Evolutionary conservation across 2,888 invertebrate species (phyloP), one percentile per base, ranked within the genome.

Genomic region (Oxystoma pomonae): DNA sequence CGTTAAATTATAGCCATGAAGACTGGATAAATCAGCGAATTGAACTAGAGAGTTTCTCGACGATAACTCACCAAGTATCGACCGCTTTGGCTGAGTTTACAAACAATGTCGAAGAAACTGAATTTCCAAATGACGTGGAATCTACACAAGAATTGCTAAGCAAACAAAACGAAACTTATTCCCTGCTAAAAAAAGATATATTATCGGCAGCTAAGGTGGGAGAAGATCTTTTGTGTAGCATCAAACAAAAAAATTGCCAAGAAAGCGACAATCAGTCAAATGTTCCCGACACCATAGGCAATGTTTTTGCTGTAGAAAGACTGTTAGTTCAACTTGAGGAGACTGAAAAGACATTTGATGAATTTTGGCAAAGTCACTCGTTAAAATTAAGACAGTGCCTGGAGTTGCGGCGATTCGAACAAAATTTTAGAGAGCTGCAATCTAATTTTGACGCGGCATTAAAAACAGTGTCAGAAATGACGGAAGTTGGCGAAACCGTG

Each of bases 11-110:
- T 82, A 92, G 93, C 73, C 95, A 98, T 80, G 87, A 93, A 62
- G 94, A 96, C 76, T 98, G 98, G 98, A 96, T 98, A 77, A 92
- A 96, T 75, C 96, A 98, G 80, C 86, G 98, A 83, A 92, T 95
- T 81, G 97, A 98, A 80, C 86, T 98, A 76, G 98, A 98, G 81
- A 94, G 95, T 78, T 97, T 98, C 83, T 96, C 96, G 55, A 87
- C 89, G 58, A 87, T 95, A 77, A 96, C 96, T 70, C 92, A 93
- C 76, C 91, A 94, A 76, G 94, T 97, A 63, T 95, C 96, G 18
- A 85, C 88, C 68, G 90, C 91, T 71, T 82, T 98, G 74, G 92
- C 94, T 76, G 87, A 89, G 68, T 94, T 96, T 77, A 96, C 95
- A 73, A 89, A 91, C 76, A 88, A 90, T 71, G 89, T 97, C 72